Percentiles rank a stretch among this genome's conserved stretches.
Evolutionary conservation across 2,888 invertebrate species (phyloP).

Genomic region (Catocala nupta): DNA sequence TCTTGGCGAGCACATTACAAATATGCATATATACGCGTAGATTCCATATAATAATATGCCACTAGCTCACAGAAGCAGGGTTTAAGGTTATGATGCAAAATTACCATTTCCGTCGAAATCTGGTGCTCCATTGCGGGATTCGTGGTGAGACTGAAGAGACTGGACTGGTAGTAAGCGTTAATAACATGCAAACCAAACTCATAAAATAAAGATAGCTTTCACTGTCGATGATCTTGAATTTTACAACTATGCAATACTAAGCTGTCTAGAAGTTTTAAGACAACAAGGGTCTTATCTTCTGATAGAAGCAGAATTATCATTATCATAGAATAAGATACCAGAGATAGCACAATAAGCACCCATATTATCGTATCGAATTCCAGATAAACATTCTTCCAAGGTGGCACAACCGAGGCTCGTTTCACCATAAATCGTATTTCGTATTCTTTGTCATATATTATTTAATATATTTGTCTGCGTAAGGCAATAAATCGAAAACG

Average conservation of each 20-base stretch:
- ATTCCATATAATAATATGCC: slow-evolving; percentile 4
- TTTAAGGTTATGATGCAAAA: slow-evolving; percentile 45
- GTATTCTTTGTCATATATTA: no score
- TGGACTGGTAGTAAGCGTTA: slow-evolving; percentile 61
- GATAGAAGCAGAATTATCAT: slow-evolving; percentile 16
- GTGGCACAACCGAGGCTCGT: slow-evolving; percentile 48
- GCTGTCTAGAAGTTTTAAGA: slow-evolving; percentile 23
- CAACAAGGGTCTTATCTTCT: slow-evolving; percentile 17
- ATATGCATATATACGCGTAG: no score
- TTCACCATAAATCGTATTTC: slow-evolving; percentile 59
- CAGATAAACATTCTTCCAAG: slow-evolving; percentile 59
- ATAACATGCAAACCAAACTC: slow-evolving; percentile 64
- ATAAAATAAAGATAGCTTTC: slow-evolving; percentile 53
- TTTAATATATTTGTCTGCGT: no score
- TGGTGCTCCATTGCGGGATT: slow-evolving; percentile 61
- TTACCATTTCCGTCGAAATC: slow-evolving; percentile 56
- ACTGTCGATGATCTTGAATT: slow-evolving; percentile 38
- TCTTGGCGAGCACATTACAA: no score
- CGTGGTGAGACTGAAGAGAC: slow-evolving; percentile 59
- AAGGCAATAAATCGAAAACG: slow-evolving; percentile 42
- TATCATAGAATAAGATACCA: slow-evolving; percentile 25
- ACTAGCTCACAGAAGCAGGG: slow-evolving; percentile 52
- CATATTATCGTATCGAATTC: slow-evolving; percentile 36
- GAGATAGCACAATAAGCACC: slow-evolving; percentile 26
- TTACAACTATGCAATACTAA: slow-evolving; percentile 22